Evolutionary conservation across 2,113 vertebrate species (phyloP).

Genomic region (Antechinus flavipes): DNA sequence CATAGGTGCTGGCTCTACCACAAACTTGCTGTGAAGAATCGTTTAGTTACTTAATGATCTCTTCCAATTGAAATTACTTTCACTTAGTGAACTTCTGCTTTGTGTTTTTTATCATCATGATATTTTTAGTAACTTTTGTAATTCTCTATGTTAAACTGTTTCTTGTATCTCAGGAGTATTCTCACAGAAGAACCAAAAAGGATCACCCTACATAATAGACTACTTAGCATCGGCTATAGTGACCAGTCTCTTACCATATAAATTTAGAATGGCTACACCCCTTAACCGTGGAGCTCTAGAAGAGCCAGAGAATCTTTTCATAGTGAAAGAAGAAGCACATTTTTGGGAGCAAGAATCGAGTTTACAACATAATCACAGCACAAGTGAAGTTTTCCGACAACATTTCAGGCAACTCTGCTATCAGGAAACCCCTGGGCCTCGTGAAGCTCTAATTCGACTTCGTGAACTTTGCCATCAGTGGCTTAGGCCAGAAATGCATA

Average conservation of each 20-base stretch:
- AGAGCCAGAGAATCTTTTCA: neutral
- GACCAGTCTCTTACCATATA: neutral
- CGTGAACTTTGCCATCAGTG: constrained; percentile 50
- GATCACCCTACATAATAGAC: neutral
- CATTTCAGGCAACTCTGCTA: constrained; percentile 58
- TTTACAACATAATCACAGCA: neutral
- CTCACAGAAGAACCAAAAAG: constrained; percentile 11
- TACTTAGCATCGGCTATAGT: neutral
- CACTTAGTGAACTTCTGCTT: neutral
- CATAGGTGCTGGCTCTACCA: neutral
- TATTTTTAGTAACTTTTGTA: neutral
- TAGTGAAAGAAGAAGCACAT: neutral
- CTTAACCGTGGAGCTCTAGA: neutral
- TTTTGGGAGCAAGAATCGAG: neutral
- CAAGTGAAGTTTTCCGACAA: constrained; percentile 47
- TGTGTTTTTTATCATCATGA: neutral
- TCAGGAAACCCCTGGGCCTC: constrained; percentile 29
- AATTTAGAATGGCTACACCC: constrained; percentile 47
- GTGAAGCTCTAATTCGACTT: constrained; percentile 52
- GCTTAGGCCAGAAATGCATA: constrained; percentile 54
- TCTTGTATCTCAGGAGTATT: constrained; percentile 30
- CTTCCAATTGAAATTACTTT: neutral
- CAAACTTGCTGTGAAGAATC: neutral
- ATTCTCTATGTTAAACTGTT: neutral
- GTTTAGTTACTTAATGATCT: neutral